Evolutionary conservation across 2,888 invertebrate species (phyloP), one percentile per base, ranked within the genome.

Genomic region (Drosophila antonietae): DNA sequence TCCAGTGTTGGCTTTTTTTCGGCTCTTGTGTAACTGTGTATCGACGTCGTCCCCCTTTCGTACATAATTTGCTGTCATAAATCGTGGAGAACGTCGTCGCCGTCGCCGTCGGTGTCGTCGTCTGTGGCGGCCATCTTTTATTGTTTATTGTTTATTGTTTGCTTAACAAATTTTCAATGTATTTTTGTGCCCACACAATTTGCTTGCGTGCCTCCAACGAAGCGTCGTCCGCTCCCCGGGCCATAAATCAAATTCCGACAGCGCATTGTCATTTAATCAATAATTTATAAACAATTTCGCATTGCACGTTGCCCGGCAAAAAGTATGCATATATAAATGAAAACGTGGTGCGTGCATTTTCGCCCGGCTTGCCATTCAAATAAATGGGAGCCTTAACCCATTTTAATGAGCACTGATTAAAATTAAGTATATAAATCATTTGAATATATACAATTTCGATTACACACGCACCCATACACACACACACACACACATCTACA

Each of bases 201-300:
- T 63, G 78, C 59, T 88, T 87, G 84, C 88, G 86, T 88, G 84
- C 80, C 77, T 73, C 55, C 67, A 80, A 43, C 73, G 73, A 69
- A 23, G 60, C 53, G 31, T 49, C 39, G 39, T 39, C 28, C 62
- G 57, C 59, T 53, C 65, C 68, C 67, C 78, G 55, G 75, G 84
- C 73, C 80, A 90, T 91, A 85, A 85, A 91, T 91, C 89, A 91
- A 90, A 81, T 79, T 90, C 81, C 89, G 90, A 90, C 90, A 90
- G 84, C 80, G 85, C 81, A 83, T 90, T 87, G 90, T 88, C 90
- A 87, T 88, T 90, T 86, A 90, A 91, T 91, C 90, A 91, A 91
- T 91, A 90, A 87, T 90, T 89, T 87, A 89, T 90, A 83, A 89
- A 89, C 85, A 90, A 83, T 89, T 83, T 83, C 62, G 75, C 63